Conservation (phyloP, 2,888 invertebrate genomes). For the Sesia bembeciformis region DNA sequence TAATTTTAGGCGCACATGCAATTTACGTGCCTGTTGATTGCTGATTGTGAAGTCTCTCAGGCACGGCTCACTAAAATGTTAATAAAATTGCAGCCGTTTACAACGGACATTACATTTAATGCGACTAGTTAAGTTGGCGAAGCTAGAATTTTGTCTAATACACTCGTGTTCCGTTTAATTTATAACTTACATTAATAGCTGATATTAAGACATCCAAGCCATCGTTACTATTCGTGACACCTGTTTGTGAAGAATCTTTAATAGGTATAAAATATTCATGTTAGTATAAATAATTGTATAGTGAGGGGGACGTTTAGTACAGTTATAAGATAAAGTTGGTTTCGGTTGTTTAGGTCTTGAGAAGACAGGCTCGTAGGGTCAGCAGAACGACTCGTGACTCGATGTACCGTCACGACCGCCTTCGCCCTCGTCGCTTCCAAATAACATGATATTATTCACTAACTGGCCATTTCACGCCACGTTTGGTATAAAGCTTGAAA, state of each 20-base stretch:
- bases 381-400: conserved; percentile 64
- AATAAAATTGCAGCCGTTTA: conserved; percentile 49
- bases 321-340: conserved; percentile 12
- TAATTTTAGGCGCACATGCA: conserved; percentile 14
- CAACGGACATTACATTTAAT: conserved; percentile 38
- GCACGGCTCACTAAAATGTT: conserved; percentile 37
- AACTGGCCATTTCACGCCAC: conserved; percentile 70
- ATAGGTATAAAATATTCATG: no score
- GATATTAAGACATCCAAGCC: conserved; percentile 46
- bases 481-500: conserved; percentile 20
- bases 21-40: conserved; percentile 39
- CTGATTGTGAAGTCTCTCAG: conserved; percentile 35
- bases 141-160: conserved; percentile 34
- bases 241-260: conserved; percentile 8
- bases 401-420: conserved; percentile 52
- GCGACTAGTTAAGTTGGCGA: conserved; percentile 21
- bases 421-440: conserved; percentile 54
- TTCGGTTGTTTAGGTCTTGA: conserved; percentile 10
- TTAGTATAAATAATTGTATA: conserved; percentile 1
- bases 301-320: conserved; percentile 3
- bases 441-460: conserved; percentile 70
- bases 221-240: conserved; percentile 32
- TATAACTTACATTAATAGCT: conserved; percentile 34
- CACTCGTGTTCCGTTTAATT: conserved; percentile 39
- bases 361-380: conserved; percentile 40